A percentile compares a stretch with the other conserved stretches of the same genome.
phyloP scores from a whole-genome alignment of 2,797 vertebrate species.

The Aplochiton taeniatus region DNA sequence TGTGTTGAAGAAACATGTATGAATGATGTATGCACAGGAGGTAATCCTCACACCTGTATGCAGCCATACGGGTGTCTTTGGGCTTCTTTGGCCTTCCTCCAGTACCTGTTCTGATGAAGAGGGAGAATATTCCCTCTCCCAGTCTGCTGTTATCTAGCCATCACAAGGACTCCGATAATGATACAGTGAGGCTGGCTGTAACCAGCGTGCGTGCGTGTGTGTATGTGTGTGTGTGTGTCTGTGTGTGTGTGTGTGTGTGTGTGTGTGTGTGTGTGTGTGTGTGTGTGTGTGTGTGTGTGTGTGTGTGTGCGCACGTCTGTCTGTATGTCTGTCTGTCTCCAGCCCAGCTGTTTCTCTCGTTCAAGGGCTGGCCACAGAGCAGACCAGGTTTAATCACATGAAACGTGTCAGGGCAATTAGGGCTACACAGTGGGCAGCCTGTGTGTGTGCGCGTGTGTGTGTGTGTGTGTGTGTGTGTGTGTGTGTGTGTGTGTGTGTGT shows the following conservation, averaged over 20 bases:
- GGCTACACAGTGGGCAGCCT: conserved; percentile 23
- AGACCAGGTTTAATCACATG: conserved; percentile 41
- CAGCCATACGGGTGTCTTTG: too few relatives aligned
- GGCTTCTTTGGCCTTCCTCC: too few relatives aligned
- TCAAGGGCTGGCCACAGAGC: conserved; percentile 38
- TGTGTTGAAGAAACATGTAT: too few relatives aligned
- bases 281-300: neutral
- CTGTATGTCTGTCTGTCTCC: conserved; percentile 6
- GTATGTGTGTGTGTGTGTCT: too few relatives aligned
- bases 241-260: neutral
- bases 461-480: conserved; percentile 20
- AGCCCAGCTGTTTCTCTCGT: conserved; percentile 14
- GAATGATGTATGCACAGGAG: too few relatives aligned
- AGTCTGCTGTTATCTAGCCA: too few relatives aligned
- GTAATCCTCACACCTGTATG: too few relatives aligned
- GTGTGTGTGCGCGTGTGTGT: conserved; percentile 20
- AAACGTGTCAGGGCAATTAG: conserved; percentile 46
- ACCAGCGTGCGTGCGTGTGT: too few relatives aligned
- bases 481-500: conserved; percentile 15
- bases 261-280: conserved; percentile 3
- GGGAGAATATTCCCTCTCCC: too few relatives aligned
- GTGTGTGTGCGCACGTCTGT: neutral
- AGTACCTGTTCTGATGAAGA: too few relatives aligned
- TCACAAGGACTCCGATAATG: too few relatives aligned
- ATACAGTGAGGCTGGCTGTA: too few relatives aligned